These are phyloP conservation scores for Helleia helle DNA, from an alignment of 2,888 invertebrate species.

Conservation along the genomic window DNA sequence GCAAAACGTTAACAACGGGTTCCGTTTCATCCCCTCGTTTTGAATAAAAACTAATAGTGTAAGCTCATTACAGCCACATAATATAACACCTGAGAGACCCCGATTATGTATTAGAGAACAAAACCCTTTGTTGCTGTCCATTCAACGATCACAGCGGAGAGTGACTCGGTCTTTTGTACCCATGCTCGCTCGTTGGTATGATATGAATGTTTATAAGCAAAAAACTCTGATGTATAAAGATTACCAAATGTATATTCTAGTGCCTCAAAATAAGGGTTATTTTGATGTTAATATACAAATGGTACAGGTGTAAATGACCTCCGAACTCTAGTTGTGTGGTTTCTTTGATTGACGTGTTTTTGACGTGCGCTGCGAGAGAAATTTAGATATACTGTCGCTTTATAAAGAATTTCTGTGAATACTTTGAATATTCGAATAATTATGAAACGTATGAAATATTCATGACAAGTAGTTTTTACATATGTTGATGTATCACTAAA, in stretches of 20 bases:
- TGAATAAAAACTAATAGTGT: slow-evolving; percentile 1
- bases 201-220: slow-evolving; percentile 58
- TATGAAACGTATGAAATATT: slow-evolving; percentile 3
- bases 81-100: slow-evolving; percentile 65
- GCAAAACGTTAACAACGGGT: too few relatives aligned
- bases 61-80: slow-evolving; percentile 54
- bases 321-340: slow-evolving; percentile 56
- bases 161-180: slow-evolving; percentile 51
- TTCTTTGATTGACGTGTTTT: slow-evolving; percentile 63
- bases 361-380: slow-evolving; percentile 49
- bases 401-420: not conserved
- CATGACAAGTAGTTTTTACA: not conserved
- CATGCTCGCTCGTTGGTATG: slow-evolving; percentile 66
- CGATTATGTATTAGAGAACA: slow-evolving; percentile 60
- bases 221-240: slow-evolving; percentile 28
- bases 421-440: slow-evolving; percentile 3
- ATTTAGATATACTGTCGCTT: slow-evolving; percentile 40
- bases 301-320: slow-evolving; percentile 46
- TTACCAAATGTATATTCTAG: slow-evolving; percentile 21
- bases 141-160: slow-evolving; percentile 62
- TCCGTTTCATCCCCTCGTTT: not conserved
- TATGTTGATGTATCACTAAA: slow-evolving; percentile 1
- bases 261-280: slow-evolving; percentile 23
- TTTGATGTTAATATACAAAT: slow-evolving; percentile 24
- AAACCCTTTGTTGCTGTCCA: slow-evolving; percentile 58